These are phyloP conservation scores for Triplophysa bombifrons DNA, from an alignment of 2,797 vertebrate species.

Conservation along the genomic window DNA sequence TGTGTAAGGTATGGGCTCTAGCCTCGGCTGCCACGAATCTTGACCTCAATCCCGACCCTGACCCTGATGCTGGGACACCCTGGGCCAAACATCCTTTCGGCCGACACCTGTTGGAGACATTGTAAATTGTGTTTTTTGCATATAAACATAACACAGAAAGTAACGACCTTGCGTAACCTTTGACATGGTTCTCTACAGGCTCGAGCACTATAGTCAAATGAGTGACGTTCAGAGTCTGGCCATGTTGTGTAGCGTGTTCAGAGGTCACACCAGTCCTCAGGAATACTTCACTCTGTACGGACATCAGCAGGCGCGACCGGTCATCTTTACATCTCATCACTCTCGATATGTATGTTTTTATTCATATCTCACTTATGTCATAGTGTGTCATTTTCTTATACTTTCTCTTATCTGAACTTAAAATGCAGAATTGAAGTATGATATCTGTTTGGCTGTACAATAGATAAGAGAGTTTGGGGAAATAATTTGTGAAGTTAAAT, in stretches of 20 bases:
- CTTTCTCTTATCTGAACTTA: background rate
- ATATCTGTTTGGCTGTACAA: too few relatives aligned
- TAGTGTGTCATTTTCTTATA: background rate
- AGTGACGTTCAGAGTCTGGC: slow-evolving; percentile 95
- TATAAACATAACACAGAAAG: background rate
- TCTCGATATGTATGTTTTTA: slow-evolving; percentile 81
- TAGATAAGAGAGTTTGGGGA: too few relatives aligned
- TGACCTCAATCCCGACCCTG: slow-evolving; percentile 89
- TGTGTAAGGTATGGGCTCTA: slow-evolving; percentile 90
- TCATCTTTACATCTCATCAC: slow-evolving; percentile 78
- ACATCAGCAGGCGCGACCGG: slow-evolving; percentile 75
- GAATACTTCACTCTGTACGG: slow-evolving; percentile 78
- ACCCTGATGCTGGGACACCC: slow-evolving; percentile 92
- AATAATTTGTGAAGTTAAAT: too few relatives aligned
- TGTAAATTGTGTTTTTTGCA: slow-evolving; percentile 78
- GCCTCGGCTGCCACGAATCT: slow-evolving; percentile 89
- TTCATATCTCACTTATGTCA: background rate
- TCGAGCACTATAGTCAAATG: slow-evolving; percentile 94
- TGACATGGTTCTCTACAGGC: slow-evolving; percentile 66
- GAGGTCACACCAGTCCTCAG: slow-evolving; percentile 81
- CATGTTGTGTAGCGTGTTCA: slow-evolving; percentile 95
- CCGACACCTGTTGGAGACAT: slow-evolving; percentile 90
- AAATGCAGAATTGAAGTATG: too few relatives aligned
- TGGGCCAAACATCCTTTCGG: slow-evolving; percentile 97
- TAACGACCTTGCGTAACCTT: background rate